These are phyloP conservation scores for Drosophila paucipuncta DNA, from an alignment of 2,888 invertebrate species.

Conservation along the genomic window DNA sequence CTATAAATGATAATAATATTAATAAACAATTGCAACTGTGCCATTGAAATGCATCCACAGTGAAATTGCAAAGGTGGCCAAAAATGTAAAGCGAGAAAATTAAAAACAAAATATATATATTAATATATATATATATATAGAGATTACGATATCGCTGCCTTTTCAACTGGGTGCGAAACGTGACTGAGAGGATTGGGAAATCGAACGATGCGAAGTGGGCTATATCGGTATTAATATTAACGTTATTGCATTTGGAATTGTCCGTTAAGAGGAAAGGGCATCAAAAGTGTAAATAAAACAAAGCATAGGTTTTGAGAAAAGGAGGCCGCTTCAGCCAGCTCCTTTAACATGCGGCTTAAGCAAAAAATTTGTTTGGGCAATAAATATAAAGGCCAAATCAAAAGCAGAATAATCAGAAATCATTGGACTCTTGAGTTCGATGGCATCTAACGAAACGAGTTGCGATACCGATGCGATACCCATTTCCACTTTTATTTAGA, in stretches of 20 bases:
- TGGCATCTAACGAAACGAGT: conserved; percentile 51
- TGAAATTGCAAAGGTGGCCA: conserved; percentile 37
- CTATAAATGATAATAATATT: conserved; percentile 28
- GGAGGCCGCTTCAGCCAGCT: conserved; percentile 28
- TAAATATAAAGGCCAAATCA: conserved; percentile 36
- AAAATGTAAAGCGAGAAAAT: conserved; percentile 41
- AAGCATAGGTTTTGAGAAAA: conserved; percentile 22
- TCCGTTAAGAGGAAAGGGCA: conserved; percentile 1
- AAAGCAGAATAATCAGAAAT: conserved; percentile 32
- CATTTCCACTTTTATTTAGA: conserved; percentile 8
- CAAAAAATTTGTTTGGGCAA: conserved; percentile 1
- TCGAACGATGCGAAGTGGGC: conserved; percentile 14
- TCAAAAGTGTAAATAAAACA: conserved; percentile 30
- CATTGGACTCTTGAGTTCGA: neutral
- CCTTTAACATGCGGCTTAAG: conserved; percentile 42
- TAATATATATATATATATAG: neutral
- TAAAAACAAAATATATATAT: neutral
- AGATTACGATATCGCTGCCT: conserved; percentile 2
- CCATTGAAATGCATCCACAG: conserved; percentile 48
- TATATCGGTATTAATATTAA: conserved; percentile 12
- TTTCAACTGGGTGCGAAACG: conserved; percentile 29
- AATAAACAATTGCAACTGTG: conserved; percentile 58
- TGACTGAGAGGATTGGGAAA: conserved; percentile 1
- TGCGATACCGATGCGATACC: conserved; percentile 38
- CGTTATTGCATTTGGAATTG: conserved; percentile 20